Conservation (phyloP, 2,797 vertebrate species). For the Merluccius polli region DNA sequence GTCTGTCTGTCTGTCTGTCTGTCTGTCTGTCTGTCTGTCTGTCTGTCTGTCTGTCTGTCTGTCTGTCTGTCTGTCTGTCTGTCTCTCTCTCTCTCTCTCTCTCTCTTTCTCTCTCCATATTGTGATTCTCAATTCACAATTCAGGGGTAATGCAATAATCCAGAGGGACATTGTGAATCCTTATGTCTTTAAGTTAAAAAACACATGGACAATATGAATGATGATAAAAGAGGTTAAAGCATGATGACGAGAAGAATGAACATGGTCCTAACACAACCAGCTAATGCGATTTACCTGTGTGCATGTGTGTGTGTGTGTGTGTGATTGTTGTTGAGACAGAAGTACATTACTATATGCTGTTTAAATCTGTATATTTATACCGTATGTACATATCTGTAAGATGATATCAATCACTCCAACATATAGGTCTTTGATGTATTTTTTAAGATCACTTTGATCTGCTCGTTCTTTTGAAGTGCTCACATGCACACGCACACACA, state of each 20-base stretch:
- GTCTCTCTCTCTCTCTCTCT: too few relatives aligned
- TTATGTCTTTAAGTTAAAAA: too few relatives aligned
- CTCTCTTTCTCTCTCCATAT: too few relatives aligned
- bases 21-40: too few relatives aligned
- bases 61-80: too few relatives aligned
- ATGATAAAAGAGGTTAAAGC: background rate
- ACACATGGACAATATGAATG: background rate
- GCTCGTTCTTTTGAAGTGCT: background rate
- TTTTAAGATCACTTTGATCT: constrained; percentile 42
- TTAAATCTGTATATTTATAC: constrained; percentile 29
- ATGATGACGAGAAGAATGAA: background rate
- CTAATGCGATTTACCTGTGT: background rate
- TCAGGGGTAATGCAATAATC: too few relatives aligned
- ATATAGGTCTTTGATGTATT: constrained; percentile 35
- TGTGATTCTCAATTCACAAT: too few relatives aligned
- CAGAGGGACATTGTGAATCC: too few relatives aligned
- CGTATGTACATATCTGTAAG: constrained; percentile 17
- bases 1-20: too few relatives aligned
- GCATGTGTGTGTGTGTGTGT: background rate
- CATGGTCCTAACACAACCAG: too few relatives aligned
- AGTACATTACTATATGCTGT: constrained; percentile 30
- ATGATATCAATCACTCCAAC: background rate
- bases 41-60: too few relatives aligned
- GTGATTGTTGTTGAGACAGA: background rate
- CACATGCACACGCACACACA: background rate